Conservation (phyloP, 2,113 vertebrate genomes). For the Perognathus longimembris region DNA sequence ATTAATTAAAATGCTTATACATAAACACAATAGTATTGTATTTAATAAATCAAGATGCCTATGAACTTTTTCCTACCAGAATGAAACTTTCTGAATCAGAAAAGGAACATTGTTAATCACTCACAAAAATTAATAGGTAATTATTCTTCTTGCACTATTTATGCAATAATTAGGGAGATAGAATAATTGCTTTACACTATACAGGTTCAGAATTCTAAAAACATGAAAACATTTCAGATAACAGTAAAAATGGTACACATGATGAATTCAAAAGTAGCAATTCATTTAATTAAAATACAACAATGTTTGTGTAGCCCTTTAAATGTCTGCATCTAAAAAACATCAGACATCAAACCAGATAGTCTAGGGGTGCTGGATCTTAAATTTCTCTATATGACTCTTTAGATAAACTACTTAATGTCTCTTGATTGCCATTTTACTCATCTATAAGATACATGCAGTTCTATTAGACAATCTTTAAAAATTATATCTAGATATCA, state of each 20-base stretch:
- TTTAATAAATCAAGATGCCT: slow-evolving; percentile 31
- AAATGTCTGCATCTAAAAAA: slow-evolving; percentile 31
- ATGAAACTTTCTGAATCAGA: neutral
- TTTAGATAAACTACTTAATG: slow-evolving; percentile 5
- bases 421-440: neutral
- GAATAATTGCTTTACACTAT: neutral
- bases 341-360: neutral
- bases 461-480: neutral
- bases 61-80: slow-evolving; percentile 34
- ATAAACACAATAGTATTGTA: neutral
- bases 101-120: neutral
- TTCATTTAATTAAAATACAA: slow-evolving; percentile 12
- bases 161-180: neutral
- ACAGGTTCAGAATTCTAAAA: slow-evolving; percentile 50
- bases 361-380: neutral
- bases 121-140: neutral
- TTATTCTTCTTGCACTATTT: neutral
- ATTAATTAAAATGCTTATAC: neutral
- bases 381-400: neutral
- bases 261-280: neutral
- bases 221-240: slow-evolving; percentile 26
- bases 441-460: neutral
- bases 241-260: neutral
- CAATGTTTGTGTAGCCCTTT: neutral
- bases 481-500: slow-evolving; percentile 1